A percentile compares a stretch with the other conserved stretches of the same genome.
These are phyloP conservation scores for Aeoliscus strigatus DNA, from an alignment of 2,797 vertebrate genomes.

Conservation along the genomic window DNA sequence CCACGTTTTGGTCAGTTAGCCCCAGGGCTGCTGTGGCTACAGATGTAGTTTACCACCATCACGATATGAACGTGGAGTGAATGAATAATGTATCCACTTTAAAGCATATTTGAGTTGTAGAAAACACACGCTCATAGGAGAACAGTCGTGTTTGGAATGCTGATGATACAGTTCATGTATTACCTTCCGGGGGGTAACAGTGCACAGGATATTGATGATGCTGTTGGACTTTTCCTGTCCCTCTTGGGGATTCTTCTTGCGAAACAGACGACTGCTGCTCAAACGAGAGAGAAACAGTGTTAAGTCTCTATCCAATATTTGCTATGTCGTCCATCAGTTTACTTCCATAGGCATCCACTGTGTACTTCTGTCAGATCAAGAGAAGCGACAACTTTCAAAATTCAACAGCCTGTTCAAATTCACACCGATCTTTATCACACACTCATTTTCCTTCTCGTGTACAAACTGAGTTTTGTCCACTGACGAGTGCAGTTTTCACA, in stretches of 20 bases:
- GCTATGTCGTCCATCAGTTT: slow-evolving; percentile 4
- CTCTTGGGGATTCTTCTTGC: slow-evolving; percentile 78
- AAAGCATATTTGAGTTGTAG: too few relatives aligned
- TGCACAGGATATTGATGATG: slow-evolving; percentile 82
- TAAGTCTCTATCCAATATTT: slow-evolving; percentile 20
- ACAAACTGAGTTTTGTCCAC: neutral
- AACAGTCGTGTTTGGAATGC: slow-evolving; percentile 4
- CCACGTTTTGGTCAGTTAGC: too few relatives aligned
- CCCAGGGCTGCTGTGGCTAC: too few relatives aligned
- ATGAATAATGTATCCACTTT: too few relatives aligned
- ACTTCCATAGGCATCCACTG: slow-evolving; percentile 15
- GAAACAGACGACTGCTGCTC: slow-evolving; percentile 77
- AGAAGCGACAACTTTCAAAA: too few relatives aligned
- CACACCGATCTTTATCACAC: slow-evolving; percentile 3
- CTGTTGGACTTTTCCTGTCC: slow-evolving; percentile 83
- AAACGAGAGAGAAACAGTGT: slow-evolving; percentile 24
- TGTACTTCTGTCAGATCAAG: neutral
- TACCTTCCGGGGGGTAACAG: slow-evolving; percentile 78
- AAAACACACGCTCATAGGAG: neutral
- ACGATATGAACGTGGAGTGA: too few relatives aligned
- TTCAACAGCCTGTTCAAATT: neutral
- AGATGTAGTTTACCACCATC: too few relatives aligned
- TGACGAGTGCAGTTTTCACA: slow-evolving; percentile 5
- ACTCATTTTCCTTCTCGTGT: slow-evolving; percentile 1
- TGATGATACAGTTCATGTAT: slow-evolving; percentile 14